phyloP scores from a whole-genome alignment of 1,140 invertebrate genomes.

The Drosophila nikananu region DNA sequence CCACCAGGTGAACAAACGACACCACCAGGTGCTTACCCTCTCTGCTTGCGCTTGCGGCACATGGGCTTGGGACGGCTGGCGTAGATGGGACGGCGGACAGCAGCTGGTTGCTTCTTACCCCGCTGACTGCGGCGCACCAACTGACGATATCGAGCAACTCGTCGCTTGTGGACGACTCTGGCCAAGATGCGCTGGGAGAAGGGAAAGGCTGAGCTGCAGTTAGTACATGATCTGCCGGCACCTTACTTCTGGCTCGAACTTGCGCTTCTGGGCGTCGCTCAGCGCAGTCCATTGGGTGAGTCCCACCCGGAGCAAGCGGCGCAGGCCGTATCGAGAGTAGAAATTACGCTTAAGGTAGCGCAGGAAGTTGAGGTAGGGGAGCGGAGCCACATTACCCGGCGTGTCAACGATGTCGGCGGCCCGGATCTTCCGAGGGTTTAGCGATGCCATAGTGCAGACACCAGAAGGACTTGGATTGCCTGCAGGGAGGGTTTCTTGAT shows the following conservation, averaged over 20 bases:
- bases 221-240: background rate
- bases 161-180: constrained; percentile 13
- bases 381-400: constrained; percentile 20
- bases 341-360: constrained; percentile 43
- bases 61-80: constrained; percentile 1
- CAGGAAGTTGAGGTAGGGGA: constrained; percentile 62
- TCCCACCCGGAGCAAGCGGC: constrained; percentile 42
- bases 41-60: constrained; percentile 9
- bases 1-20: background rate
- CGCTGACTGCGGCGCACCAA: constrained; percentile 4
- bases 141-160: background rate
- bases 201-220: background rate
- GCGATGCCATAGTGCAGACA: background rate
- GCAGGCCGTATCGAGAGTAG: constrained; percentile 4
- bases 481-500: constrained; percentile 10
- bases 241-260: constrained; percentile 46
- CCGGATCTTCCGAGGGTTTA: background rate
- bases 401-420: constrained; percentile 35
- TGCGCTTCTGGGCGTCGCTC: constrained; percentile 18
- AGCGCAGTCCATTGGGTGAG: constrained; percentile 35
- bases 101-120: background rate
- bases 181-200: constrained; percentile 38
- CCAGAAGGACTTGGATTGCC: background rate
- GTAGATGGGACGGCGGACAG: constrained; percentile 43
- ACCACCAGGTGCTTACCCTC: background rate